These are phyloP conservation scores for Falcaria lacertinaria DNA, from an alignment of 2,888 invertebrate genomes.

Conservation along the genomic window DNA sequence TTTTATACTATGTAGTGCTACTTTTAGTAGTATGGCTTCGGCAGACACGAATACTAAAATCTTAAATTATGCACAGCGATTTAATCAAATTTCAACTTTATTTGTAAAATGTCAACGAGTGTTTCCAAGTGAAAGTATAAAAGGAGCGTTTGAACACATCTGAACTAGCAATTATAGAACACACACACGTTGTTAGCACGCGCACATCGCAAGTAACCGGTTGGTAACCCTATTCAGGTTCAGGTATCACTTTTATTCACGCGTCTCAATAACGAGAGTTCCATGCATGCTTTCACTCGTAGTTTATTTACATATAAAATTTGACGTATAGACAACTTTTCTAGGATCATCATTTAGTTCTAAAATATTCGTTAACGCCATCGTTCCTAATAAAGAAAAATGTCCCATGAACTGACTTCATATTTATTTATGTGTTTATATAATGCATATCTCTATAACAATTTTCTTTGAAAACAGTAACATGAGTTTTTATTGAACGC, in stretches of 20 bases:
- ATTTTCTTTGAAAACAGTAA: too few species aligned
- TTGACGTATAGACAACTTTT: neutral
- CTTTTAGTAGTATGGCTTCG: too few species aligned
- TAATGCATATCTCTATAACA: too few species aligned
- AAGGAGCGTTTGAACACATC: neutral
- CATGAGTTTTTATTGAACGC: too few species aligned
- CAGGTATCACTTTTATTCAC: slow-evolving; percentile 37
- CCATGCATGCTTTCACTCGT: slow-evolving; percentile 42
- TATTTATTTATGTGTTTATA: too few species aligned
- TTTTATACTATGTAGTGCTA: too few species aligned
- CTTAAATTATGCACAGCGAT: too few species aligned
- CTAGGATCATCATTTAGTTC: neutral
- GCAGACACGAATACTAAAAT: too few species aligned
- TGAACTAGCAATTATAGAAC: neutral
- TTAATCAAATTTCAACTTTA: too few species aligned
- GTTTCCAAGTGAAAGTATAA: neutral
- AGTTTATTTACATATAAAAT: slow-evolving; percentile 30
- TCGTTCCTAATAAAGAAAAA: too few species aligned
- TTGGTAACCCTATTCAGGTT: slow-evolving; percentile 8
- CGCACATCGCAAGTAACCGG: slow-evolving; percentile 17
- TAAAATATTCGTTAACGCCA: too few species aligned
- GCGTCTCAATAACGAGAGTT: slow-evolving; percentile 16
- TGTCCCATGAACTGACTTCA: too few species aligned
- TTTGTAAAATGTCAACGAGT: slow-evolving; percentile 16
- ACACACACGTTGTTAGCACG: slow-evolving; percentile 12